phyloP scores from a whole-genome alignment of 92 coral and sea anemone genomes.

The Bergia puertoricense region DNA sequence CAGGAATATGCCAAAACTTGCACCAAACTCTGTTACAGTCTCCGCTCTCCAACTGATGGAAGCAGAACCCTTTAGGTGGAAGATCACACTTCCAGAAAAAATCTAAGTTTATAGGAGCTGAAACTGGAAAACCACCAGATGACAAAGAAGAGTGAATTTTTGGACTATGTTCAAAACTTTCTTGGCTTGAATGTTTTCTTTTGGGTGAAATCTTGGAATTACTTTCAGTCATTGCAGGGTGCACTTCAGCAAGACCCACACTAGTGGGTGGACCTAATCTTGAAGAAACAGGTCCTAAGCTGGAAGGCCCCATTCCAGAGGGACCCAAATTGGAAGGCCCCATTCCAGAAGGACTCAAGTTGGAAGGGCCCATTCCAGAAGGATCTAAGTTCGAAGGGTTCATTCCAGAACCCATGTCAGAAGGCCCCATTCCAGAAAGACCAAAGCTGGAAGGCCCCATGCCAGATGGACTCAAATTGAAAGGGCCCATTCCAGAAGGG shows the following conservation, averaged over 20 bases:
- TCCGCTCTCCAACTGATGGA: constrained; percentile 1
- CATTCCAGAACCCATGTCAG: too few species aligned
- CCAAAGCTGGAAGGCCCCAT: background rate
- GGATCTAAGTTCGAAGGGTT: too few species aligned
- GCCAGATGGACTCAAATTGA: too few species aligned
- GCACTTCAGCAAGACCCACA: background rate
- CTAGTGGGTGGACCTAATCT: background rate
- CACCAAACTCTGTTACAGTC: constrained; percentile 3
- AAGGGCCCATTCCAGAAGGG: too few species aligned
- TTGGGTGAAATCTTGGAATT: background rate
- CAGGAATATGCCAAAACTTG: constrained; percentile 10
- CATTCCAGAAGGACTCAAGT: too few species aligned
- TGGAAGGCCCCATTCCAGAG: background rate
- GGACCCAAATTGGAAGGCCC: background rate
- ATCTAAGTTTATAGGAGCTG: background rate
- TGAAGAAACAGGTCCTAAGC: background rate
- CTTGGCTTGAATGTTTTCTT: background rate
- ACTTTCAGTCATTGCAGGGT: background rate
- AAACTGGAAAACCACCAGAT: background rate
- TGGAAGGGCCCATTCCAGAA: too few species aligned
- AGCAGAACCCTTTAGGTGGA: constrained; percentile 28
- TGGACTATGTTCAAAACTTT: background rate
- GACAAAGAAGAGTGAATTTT: background rate
- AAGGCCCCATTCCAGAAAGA: background rate
- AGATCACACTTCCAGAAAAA: constrained; percentile 21